phyloP scores from a whole-genome alignment of 2,113 vertebrate genomes.

The Semnornis frantzii region DNA sequence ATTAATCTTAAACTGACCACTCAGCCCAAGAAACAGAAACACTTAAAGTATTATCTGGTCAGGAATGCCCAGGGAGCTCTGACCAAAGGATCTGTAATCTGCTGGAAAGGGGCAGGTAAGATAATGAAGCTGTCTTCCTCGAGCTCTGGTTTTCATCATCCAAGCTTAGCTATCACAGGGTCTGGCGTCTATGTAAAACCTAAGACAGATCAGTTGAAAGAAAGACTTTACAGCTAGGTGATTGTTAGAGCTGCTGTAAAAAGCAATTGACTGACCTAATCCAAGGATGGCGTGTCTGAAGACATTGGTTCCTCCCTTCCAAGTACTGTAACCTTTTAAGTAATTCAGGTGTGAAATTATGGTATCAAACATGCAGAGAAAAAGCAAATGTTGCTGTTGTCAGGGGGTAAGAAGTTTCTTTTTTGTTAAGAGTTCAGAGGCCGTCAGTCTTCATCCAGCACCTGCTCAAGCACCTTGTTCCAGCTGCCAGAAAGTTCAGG shows the following conservation, averaged over 20 bases:
- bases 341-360: neutral
- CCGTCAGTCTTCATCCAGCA: conserved; percentile 66
- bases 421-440: conserved; percentile 76
- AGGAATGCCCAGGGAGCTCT: conserved; percentile 89
- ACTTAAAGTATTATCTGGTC: conserved; percentile 92
- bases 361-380: neutral
- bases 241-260: conserved; percentile 42
- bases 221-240: conserved; percentile 14
- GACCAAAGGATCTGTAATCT: conserved; percentile 89
- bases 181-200: neutral
- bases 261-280: neutral
- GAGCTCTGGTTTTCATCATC: conserved; percentile 44
- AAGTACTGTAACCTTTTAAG: neutral
- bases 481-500: conserved; percentile 56
- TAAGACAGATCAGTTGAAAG: neutral
- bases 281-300: neutral
- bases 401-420: neutral
- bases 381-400: neutral
- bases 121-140: conserved; percentile 33
- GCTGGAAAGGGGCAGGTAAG: conserved; percentile 93
- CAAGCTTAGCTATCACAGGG: neutral
- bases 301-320: neutral
- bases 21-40: conserved; percentile 99
- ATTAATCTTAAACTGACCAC: conserved; percentile 96
- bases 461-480: conserved; percentile 61